Evolutionary conservation across 2,888 invertebrate genomes (phyloP), one percentile per base, ranked within the genome.

Genomic region (Sphecodes monilicornis): DNA sequence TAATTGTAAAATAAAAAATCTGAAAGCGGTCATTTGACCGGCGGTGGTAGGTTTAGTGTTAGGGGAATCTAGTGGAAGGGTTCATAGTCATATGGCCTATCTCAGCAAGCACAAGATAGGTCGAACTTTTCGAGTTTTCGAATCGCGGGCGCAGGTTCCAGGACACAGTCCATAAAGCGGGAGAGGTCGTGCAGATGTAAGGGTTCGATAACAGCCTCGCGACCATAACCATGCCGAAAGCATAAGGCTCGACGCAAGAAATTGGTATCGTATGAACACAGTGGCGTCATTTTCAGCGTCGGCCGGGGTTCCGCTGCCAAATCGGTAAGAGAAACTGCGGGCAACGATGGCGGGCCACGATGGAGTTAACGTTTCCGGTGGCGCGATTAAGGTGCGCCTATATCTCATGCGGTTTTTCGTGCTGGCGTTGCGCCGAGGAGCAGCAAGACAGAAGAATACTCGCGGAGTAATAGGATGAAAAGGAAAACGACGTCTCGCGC

Each of bases 371-470:
- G 85, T 82, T 85, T 80, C 82, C 77, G 29, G 66, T 72, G 50
- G 36, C 41, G 46, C 82, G 76, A 85, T 82, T 85, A 86, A 85
- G 80, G 77, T n/a, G 70, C 50, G 57, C 74, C 79, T 77, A 78
- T 76, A 73, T 74, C 66, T 43, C 32, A 16, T 41, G 68, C 43
- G 76, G 82, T 80, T 86, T 86, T 83, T 85, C 78, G 71, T 70
- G 70, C 69, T 87, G 87, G 85, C 87, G 76, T 66, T 32, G 70
- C 70, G 85, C 82, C 87, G 84, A 76, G 75, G 29, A 29, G n/a
- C 50, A 74, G 78, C 46, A 60, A 77, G 60, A 64, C 39, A 54
- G 54, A 57, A 68, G 70, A 66, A 75, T 41, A 41, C n/a, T n/a
- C 41, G 46, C 57, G 26, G 26, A 11, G 29, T 36, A 32, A 64